These are phyloP conservation scores for Tauraco erythrolophus DNA, from an alignment of 2,113 vertebrate genomes.

Conservation along the genomic window DNA sequence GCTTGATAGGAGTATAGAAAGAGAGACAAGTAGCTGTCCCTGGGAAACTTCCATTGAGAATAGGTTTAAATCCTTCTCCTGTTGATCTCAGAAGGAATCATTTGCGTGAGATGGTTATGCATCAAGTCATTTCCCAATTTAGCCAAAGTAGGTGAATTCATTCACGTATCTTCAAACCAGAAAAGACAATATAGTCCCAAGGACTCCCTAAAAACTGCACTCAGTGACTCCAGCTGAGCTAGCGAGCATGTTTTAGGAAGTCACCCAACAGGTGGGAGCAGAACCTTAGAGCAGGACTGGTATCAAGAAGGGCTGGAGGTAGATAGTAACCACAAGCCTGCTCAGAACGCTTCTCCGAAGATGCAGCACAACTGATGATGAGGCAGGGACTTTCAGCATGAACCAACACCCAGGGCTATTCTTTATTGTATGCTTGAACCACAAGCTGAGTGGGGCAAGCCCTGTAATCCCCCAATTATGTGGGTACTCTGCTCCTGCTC, in stretches of 20 bases:
- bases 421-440: not conserved
- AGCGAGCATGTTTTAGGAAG: not conserved
- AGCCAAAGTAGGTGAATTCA: not conserved
- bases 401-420: not conserved
- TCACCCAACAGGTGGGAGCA: not conserved
- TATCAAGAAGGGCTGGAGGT: not conserved
- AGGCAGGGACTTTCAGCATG: not conserved
- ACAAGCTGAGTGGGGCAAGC: not conserved
- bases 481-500: not conserved
- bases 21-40: not conserved
- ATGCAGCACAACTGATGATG: not conserved
- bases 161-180: not conserved
- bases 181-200: not conserved
- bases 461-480: not conserved
- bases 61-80: not conserved
- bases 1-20: not conserved
- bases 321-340: not conserved
- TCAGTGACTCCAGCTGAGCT: not conserved
- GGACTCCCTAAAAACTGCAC: not conserved
- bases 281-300: not conserved
- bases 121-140: not conserved
- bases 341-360: not conserved
- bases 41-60: not conserved
- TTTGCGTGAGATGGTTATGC: rapidly evolving
- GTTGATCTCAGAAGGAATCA: not conserved